Evolutionary conservation across 2,113 vertebrate genomes (phyloP).

Genomic region (Bostrychus sinensis): DNA sequence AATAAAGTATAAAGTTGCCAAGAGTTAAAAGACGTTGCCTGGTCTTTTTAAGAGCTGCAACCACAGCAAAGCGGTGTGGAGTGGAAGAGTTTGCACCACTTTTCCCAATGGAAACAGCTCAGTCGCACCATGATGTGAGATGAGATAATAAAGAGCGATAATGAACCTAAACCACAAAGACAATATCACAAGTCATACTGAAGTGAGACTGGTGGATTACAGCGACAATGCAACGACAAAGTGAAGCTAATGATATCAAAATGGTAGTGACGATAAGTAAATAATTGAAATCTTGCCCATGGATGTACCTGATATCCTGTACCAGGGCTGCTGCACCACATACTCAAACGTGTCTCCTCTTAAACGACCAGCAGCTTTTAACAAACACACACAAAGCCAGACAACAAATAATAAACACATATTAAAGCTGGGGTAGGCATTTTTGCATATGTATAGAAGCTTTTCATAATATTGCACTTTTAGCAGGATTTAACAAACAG

Average conservation of each 20-base stretch:
- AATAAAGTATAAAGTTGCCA: too few relatives aligned
- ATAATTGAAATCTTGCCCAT: neutral
- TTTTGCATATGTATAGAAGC: neutral
- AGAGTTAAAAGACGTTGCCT: too few relatives aligned
- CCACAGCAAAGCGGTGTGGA: too few relatives aligned
- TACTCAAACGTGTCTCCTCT: constrained; percentile 59
- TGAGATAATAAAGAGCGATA: too few relatives aligned
- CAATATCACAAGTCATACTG: neutral
- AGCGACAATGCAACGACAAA: too few relatives aligned
- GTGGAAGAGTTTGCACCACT: too few relatives aligned
- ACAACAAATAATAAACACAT: constrained; percentile 12
- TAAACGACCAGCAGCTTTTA: constrained; percentile 34
- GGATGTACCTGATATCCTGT: constrained; percentile 57
- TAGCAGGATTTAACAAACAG: too few relatives aligned
- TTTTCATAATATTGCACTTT: too few relatives aligned
- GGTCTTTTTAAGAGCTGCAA: too few relatives aligned
- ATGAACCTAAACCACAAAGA: too few relatives aligned
- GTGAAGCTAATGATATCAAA: constrained; percentile 7
- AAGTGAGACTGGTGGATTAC: neutral
- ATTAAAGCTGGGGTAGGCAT: neutral
- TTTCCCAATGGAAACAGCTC: too few relatives aligned
- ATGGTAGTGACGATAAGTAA: neutral
- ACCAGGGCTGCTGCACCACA: constrained; percentile 40
- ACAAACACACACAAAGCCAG: constrained; percentile 26
- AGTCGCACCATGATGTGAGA: too few relatives aligned